Evolutionary conservation across 2,797 vertebrate genomes (phyloP), one percentile per base, ranked within the genome.

Genomic region (Enteromius thamalakanensis): DNA sequence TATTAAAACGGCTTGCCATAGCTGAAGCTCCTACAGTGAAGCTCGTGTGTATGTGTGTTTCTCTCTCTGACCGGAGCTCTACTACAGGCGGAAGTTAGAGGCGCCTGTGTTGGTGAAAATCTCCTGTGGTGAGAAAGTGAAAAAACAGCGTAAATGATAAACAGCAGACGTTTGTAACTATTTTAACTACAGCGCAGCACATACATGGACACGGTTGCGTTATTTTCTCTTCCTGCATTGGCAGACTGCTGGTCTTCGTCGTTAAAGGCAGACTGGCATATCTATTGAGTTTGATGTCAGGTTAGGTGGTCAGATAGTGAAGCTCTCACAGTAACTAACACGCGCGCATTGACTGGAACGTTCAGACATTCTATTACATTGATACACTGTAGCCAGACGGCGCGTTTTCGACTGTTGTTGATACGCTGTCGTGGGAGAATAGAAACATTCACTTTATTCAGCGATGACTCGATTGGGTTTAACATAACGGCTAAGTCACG

Each of bases 1-100:
- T 64, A 64, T 34, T 32, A 67, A 65, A 9, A 14, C 10, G 42
- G 76, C 76, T 78, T 78, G 60, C 76, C 76, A 65, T 65, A 78
- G 9, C 26, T 32, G 40, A 45, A 26, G 42, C 60, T 78, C 42
- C 26, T 78, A 19, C 17, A 40, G 47, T 53, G 70, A 12, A 55
- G 60, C 21, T 64, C 51, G 17, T 58, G 67, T 67, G 60, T 67
- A 26, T 67, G 21, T 34, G 71, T 29, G 8, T 58, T 51, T 42
- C 55, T 47, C 17, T 37, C n/a, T 58, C 72, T 76, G 72, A 11
- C 51, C 32, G 49, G 75, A 60, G 75, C 82, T 21, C 10, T 49
- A 68, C 81, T 74, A 70, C 71, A 58, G 81, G 86, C 86, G 86
- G 86, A 87, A 87, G 86, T 87, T 80, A 82, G 42, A 68, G 76